Conservation (phyloP, 2,113 vertebrate genomes). For the Halcyon senegalensis region DNA sequence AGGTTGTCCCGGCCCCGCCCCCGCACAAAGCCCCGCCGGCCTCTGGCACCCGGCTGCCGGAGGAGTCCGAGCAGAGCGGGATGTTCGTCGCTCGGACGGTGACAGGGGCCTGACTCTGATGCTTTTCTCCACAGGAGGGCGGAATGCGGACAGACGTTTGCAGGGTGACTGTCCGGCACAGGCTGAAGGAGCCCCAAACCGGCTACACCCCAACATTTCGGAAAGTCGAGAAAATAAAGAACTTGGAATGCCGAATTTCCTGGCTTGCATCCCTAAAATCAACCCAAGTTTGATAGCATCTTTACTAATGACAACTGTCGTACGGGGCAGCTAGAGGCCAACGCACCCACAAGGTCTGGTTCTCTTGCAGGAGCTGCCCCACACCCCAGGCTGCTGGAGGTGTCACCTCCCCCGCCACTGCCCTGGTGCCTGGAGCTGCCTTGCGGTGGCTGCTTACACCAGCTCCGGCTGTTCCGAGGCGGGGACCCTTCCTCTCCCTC, state of each 20-base stretch:
- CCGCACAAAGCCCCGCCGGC: accelerated
- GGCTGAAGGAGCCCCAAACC: background rate
- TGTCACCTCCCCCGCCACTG: background rate
- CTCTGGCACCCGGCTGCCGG: too few relatives aligned
- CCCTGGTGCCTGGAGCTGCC: background rate
- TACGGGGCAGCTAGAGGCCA: accelerated
- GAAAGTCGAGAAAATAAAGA: background rate
- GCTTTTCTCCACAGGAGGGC: background rate
- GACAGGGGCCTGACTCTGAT: background rate
- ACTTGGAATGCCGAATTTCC: background rate
- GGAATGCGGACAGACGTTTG: background rate
- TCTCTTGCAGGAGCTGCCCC: background rate
- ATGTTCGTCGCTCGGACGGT: accelerated
- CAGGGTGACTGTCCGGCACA: background rate
- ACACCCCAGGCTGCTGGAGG: too few relatives aligned
- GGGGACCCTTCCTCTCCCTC: background rate
- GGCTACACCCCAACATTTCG: background rate
- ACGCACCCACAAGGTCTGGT: background rate
- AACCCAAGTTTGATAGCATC: background rate
- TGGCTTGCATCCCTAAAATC: background rate
- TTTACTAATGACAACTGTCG: background rate
- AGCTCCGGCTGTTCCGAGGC: background rate
- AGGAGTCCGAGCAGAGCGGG: too few relatives aligned
- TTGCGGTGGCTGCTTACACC: background rate
- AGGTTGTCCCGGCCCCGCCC: background rate